phyloP scores from a whole-genome alignment of 2,113 vertebrate species.

The Boulengeromyrus knoepffleri region DNA sequence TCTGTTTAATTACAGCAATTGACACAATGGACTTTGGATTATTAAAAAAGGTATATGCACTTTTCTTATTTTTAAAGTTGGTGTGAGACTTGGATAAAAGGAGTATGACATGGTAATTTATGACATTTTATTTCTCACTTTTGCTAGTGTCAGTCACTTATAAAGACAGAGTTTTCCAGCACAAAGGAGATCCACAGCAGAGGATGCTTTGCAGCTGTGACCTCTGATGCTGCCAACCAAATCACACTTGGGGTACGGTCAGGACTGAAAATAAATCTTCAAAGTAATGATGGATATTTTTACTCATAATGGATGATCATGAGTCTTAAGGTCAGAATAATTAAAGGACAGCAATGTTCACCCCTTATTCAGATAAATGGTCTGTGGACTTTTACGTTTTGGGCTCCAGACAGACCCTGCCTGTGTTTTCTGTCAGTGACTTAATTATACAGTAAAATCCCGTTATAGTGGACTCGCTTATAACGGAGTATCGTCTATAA shows the following conservation, averaged over 20 bases:
- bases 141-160: slow-evolving; percentile 73
- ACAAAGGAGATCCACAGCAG: slow-evolving; percentile 66
- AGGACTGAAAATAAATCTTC: neutral
- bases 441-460: neutral
- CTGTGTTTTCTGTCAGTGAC: neutral
- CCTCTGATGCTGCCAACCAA: slow-evolving; percentile 55
- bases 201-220: slow-evolving; percentile 64
- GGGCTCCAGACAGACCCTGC: neutral
- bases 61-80: neutral
- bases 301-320: neutral
- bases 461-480: too few species aligned
- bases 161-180: slow-evolving; percentile 74
- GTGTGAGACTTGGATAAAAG: neutral
- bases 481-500: too few species aligned
- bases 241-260: slow-evolving; percentile 76
- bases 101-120: neutral
- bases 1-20: slow-evolving; percentile 60
- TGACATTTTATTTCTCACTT: neutral
- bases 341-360: neutral
- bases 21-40: slow-evolving; percentile 64
- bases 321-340: neutral
- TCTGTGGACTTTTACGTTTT: neutral
- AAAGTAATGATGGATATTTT: neutral
- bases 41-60: slow-evolving; percentile 66
- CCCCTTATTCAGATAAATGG: neutral